Evolutionary conservation across 1,140 invertebrate genomes (phyloP).

Genomic region (Odontomachus brunneus): DNA sequence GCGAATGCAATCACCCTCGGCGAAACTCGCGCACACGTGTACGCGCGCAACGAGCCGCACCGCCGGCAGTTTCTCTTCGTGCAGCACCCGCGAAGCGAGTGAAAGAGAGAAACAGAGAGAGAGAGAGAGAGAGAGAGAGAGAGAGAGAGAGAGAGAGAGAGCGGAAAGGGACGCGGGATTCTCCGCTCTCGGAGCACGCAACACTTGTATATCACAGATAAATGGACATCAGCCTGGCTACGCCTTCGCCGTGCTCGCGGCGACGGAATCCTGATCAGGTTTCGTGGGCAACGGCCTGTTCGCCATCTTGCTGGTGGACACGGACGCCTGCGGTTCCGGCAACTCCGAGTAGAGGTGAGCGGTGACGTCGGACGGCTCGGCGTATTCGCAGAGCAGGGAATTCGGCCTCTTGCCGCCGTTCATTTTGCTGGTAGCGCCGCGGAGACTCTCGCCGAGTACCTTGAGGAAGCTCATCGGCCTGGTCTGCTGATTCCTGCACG

Average conservation of each 20-base stretch:
- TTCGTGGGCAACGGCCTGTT: conserved; percentile 90
- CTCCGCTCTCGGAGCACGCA: no score
- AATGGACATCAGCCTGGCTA: conserved; percentile 69
- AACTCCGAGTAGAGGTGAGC: conserved; percentile 91
- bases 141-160: no score
- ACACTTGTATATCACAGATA: conserved; percentile 76
- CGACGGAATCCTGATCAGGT: conserved; percentile 84
- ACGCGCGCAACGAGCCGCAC: no score
- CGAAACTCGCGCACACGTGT: neutral
- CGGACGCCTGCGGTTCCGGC: conserved; percentile 85
- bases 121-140: no score
- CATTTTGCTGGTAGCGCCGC: conserved; percentile 70
- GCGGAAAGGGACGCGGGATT: no score
- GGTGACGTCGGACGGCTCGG: conserved; percentile 89
- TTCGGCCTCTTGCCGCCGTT: conserved; percentile 84
- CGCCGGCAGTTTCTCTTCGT: no score
- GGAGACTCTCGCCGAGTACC: conserved; percentile 81
- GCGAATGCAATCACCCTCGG: neutral
- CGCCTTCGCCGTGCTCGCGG: conserved; percentile 67
- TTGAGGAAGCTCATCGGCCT: conserved; percentile 82
- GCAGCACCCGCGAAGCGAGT: no score
- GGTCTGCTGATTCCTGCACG: conserved; percentile 64
- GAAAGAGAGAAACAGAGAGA: no score
- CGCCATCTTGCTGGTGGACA: conserved; percentile 87
- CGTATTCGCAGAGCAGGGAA: conserved; percentile 89